These are phyloP conservation scores for Lithobates pipiens DNA, from an alignment of 2,797 vertebrate genomes.

Conservation along the genomic window DNA sequence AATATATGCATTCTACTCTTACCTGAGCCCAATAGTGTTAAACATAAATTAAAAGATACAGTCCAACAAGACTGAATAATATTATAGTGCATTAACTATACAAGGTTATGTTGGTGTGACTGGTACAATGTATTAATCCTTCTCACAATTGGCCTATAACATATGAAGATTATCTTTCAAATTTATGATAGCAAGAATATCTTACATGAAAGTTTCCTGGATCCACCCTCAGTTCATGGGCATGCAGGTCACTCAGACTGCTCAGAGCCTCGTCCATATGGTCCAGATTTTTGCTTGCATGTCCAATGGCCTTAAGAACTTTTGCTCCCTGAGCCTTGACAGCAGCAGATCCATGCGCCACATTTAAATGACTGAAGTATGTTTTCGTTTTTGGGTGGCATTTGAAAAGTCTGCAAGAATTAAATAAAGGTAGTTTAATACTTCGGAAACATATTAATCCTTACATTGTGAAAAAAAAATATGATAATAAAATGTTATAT, in stretches of 20 bases:
- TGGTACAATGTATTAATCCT: no score
- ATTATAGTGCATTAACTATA: no score
- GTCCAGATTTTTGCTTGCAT: neutral
- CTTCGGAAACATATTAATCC: neutral
- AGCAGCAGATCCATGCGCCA: neutral
- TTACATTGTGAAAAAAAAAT: no score
- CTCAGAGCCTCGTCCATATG: slow-evolving; percentile 65
- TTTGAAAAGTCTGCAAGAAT: neutral
- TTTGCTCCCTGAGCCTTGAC: neutral
- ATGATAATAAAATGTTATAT: no score
- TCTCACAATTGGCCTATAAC: no score
- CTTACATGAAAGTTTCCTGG: slow-evolving; percentile 87
- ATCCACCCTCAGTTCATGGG: slow-evolving; percentile 83
- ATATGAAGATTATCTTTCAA: no score
- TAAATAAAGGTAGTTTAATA: neutral
- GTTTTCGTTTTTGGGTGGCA: neutral
- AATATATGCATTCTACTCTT: no score
- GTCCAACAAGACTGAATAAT: no score
- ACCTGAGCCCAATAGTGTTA: no score
- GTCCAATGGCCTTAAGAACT: neutral
- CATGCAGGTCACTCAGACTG: slow-evolving; percentile 83
- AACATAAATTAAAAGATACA: no score
- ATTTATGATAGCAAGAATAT: neutral
- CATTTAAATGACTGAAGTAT: neutral
- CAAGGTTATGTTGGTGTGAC: no score